A percentile compares a stretch with the other conserved stretches of the same genome.
Conservation (phyloP, 1,140 invertebrate species). For the Dermatophagoides farinae region DNA sequence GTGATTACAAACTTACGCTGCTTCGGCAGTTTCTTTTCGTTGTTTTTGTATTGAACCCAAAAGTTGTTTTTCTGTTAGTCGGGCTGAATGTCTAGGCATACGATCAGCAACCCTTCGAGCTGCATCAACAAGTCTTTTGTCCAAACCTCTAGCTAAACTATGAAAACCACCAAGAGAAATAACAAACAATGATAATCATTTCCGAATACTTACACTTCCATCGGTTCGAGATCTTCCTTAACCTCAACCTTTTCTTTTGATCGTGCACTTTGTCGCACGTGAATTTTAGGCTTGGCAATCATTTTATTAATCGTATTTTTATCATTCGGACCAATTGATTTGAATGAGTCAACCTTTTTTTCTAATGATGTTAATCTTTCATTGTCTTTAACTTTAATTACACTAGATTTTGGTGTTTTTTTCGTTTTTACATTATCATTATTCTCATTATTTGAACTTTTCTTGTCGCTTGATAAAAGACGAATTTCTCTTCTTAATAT, state of each 20-base stretch:
- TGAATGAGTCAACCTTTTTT: not conserved
- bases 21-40: not conserved
- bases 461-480: not conserved
- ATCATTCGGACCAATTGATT: slow-evolving; percentile 5
- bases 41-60: not conserved
- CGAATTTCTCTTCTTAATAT: not conserved
- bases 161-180: not conserved
- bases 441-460: not conserved
- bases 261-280: slow-evolving; percentile 6
- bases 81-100: not conserved
- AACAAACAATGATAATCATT: not conserved
- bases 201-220: not conserved
- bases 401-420: not conserved
- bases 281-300: slow-evolving; percentile 8
- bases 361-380: not conserved
- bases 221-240: not conserved
- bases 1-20: not conserved
- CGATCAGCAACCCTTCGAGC: not conserved
- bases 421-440: not conserved
- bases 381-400: not conserved
- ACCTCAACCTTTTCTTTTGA: not conserved
- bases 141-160: not conserved
- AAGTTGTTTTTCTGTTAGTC: slow-evolving; percentile 4
- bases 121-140: slow-evolving; percentile 3
- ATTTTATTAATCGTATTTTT: not conserved